These are phyloP conservation scores for Geopemphigus sp. DNA, from an alignment of 1,140 invertebrate genomes.

Conservation along the genomic window DNA sequence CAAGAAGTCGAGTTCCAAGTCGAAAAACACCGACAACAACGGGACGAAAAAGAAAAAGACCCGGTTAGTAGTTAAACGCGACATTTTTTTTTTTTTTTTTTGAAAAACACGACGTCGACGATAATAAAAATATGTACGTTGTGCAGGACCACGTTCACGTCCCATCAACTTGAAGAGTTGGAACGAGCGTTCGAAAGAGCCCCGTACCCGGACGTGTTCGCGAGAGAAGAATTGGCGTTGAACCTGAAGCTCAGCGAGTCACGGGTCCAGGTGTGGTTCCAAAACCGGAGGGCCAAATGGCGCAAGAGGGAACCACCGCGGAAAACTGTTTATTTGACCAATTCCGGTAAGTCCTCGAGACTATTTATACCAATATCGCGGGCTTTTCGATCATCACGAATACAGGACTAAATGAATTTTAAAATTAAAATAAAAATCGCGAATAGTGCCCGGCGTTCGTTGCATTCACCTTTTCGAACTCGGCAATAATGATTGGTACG, in stretches of 20 bases:
- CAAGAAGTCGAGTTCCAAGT: constrained; percentile 52
- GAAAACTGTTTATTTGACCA: constrained; percentile 77
- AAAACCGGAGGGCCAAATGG: constrained; percentile 97
- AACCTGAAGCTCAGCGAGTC: constrained; percentile 89
- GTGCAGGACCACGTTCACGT: constrained; percentile 89
- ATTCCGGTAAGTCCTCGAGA: constrained; percentile 56
- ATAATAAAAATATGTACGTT: neutral
- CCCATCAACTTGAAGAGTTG: constrained; percentile 91
- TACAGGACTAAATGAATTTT: too few relatives aligned
- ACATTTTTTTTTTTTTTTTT: too few relatives aligned
- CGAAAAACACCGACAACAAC: constrained; percentile 71
- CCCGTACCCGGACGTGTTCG: constrained; percentile 95
- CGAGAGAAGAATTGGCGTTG: constrained; percentile 86
- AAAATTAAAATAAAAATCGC: too few relatives aligned
- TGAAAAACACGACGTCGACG: too few relatives aligned
- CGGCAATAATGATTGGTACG: too few relatives aligned
- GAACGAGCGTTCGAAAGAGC: constrained; percentile 91
- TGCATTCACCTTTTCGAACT: too few relatives aligned
- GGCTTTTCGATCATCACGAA: too few relatives aligned
- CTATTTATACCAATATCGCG: too few relatives aligned
- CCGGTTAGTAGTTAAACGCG: constrained; percentile 62
- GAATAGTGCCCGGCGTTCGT: too few relatives aligned
- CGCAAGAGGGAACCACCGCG: constrained; percentile 95
- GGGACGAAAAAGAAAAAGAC: constrained; percentile 92
- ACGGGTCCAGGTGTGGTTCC: constrained; percentile 90